Evolutionary conservation across 2,113 vertebrate species (phyloP), one percentile per base, ranked within the genome.

Genomic region (Brienomyrus brachyistius): DNA sequence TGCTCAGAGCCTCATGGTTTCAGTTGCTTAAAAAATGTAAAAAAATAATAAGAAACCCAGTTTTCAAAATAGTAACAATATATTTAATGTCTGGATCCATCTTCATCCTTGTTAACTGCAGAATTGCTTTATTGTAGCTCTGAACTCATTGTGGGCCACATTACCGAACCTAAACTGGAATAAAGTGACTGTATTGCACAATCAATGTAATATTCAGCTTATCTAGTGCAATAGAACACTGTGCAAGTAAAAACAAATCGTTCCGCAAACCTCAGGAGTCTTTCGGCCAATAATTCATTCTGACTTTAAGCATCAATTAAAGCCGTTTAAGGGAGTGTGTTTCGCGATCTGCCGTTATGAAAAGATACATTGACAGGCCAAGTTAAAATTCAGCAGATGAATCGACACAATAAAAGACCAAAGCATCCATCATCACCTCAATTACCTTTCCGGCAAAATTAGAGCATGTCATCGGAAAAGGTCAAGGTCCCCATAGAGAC

Each of bases 381-480:
- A 90, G 91, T 92, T 91, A 47, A 88, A 89, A 93, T 91, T 80
- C 92, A 90, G 90, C 90, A 59, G 87, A 91, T 91, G 89, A 92
- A 93, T 92, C 91, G 92, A 93, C 92, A 92, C 92, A 91, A 92
- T 92, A 93, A 93, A 93, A 94, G 89, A 91, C 91, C 91, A 91
- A 91, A 51, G 90, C 92, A 93, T 94, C 91, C 92, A 93, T 94
- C 93, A 92, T 92, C 90, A 27, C 83, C 56, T 92, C 91, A 94
- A 93, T 94, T 94, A 93, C 92, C 91, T 93, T 90, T 94, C 92
- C 92, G 90, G 62, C 89, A 90, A 92, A 92, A 94, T 94, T 92
- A 94, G 89, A 92, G 66, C 50, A 82, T 86, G 90, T 92, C 91
- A 91, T 56, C 56, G 89, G 35, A 59, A 92, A 94, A 94, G 92